A percentile compares a stretch with the other conserved stretches of the same genome.
phyloP scores from a whole-genome alignment of 2,797 vertebrate species.

The Channallabes apus region DNA sequence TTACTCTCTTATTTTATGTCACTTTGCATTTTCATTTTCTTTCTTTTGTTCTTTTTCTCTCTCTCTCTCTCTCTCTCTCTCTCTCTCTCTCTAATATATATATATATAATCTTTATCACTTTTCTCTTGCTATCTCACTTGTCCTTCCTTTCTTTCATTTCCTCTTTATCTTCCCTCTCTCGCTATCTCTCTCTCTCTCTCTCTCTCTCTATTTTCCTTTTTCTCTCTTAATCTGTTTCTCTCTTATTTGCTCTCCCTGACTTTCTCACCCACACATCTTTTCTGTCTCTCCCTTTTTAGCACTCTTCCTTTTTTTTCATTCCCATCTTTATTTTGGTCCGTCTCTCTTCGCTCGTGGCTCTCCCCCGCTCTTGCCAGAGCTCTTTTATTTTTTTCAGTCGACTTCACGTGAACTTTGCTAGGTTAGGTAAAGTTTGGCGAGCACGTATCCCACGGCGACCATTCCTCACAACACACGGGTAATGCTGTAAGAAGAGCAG shows the following conservation, averaged over 20 bases:
- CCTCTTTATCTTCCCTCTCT: not conserved
- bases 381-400: not conserved
- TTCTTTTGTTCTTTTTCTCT: not conserved
- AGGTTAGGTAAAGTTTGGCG: constrained; percentile 1
- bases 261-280: constrained; percentile 12
- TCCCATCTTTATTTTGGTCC: constrained; percentile 13
- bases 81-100: not conserved
- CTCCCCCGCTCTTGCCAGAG: not conserved
- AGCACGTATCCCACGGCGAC: constrained; percentile 49
- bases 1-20: no score
- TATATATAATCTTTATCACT: not conserved
- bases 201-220: constrained; percentile 24
- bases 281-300: constrained; percentile 12
- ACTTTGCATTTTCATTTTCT: not conserved
- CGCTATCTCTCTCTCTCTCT: not conserved
- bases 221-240: constrained; percentile 30
- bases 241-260: not conserved
- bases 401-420: constrained; percentile 1
- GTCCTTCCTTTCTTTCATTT: not conserved
- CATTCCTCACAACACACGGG: constrained; percentile 59
- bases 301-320: not conserved
- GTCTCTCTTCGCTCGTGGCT: not conserved
- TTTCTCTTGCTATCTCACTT: not conserved
- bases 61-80: not conserved
- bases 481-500: constrained; percentile 69